Conservation (phyloP, 92 coral and sea anemone genomes). For the Pocillopora meandrina region DNA sequence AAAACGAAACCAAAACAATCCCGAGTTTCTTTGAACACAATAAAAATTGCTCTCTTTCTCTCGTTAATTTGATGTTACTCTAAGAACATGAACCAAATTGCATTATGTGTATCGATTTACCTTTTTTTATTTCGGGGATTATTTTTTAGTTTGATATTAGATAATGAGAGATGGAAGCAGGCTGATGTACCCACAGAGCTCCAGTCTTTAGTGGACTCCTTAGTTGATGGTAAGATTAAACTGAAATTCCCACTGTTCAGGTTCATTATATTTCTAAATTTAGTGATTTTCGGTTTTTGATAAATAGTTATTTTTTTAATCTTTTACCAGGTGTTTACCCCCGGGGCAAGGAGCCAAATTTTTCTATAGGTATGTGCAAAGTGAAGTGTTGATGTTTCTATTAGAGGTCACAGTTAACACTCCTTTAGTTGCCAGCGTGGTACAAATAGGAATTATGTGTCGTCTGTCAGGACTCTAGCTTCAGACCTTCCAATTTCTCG, state of each 20-base stretch:
- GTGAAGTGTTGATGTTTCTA: not conserved
- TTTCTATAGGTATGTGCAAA: conserved; percentile 64
- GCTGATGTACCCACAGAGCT: conserved; percentile 98
- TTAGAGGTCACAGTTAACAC: not conserved
- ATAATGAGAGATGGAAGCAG: conserved; percentile 98
- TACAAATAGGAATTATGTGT: no score
- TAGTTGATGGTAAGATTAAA: conserved; percentile 81
- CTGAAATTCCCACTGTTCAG: not conserved
- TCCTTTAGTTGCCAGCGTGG: no score
- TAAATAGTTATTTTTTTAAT: not conserved
- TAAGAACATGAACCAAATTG: no score
- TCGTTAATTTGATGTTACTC: no score
- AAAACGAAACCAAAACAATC: no score
- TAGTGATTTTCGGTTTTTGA: not conserved
- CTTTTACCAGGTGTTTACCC: conserved; percentile 70
- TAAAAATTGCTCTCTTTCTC: no score
- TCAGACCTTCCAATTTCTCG: no score
- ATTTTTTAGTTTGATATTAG: conserved; percentile 81
- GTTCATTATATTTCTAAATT: not conserved
- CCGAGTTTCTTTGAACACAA: no score
- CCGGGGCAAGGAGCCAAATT: conserved; percentile 82
- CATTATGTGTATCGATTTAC: not conserved
- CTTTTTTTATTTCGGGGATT: not conserved
- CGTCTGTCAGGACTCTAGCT: no score
- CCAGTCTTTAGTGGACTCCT: conserved; percentile 84